These are phyloP conservation scores for Monochamus alternatus DNA, from an alignment of 2,888 invertebrate genomes.

Conservation along the genomic window DNA sequence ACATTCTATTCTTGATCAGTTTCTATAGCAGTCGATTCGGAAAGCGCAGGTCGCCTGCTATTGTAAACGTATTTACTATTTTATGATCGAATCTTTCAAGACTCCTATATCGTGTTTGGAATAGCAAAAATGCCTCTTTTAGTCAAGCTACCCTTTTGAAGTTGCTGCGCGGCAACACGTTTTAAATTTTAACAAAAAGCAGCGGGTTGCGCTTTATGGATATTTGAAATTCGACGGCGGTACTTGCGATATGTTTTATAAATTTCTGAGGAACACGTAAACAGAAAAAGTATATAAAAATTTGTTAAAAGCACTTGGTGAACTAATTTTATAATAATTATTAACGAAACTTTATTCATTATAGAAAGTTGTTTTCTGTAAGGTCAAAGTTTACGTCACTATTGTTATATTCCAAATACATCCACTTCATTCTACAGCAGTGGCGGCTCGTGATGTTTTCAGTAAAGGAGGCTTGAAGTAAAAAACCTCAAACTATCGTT, in stretches of 20 bases:
- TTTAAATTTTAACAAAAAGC: conserved; percentile 2
- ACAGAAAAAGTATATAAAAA: not conserved
- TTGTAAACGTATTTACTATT: conserved; percentile 19
- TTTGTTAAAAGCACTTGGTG: too few relatives aligned
- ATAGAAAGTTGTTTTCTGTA: too few relatives aligned
- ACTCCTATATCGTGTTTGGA: conserved; percentile 9
- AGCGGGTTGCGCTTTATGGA: not conserved
- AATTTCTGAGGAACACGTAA: not conserved
- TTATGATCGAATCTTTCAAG: conserved; percentile 19
- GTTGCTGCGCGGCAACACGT: not conserved
- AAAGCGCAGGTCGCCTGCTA: not conserved
- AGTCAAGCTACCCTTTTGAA: conserved; percentile 7
- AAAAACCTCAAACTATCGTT: too few relatives aligned
- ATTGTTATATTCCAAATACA: too few relatives aligned
- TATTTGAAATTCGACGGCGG: not conserved
- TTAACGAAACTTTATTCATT: too few relatives aligned
- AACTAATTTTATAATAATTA: too few relatives aligned
- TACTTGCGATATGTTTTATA: not conserved
- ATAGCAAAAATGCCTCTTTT: not conserved
- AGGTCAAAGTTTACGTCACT: too few relatives aligned
- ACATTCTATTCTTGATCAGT: conserved; percentile 31
- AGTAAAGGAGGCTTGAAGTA: too few relatives aligned
- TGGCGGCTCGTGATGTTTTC: too few relatives aligned
- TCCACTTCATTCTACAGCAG: too few relatives aligned
- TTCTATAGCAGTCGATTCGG: conserved; percentile 28